Evolutionary conservation across 1,140 invertebrate species (phyloP).

Genomic region (Phymorhynchus buccinoides): DNA sequence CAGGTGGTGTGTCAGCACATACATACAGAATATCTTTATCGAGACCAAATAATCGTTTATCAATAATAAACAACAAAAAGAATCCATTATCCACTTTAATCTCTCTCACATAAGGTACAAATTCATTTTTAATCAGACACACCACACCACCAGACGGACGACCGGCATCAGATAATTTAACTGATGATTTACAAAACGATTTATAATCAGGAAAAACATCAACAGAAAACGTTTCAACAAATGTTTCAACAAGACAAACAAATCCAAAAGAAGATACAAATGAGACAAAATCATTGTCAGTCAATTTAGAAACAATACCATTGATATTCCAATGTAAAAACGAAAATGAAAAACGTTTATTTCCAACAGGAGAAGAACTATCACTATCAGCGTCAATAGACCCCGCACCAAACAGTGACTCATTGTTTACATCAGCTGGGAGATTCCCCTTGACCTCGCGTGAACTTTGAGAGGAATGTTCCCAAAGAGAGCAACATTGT

Average conservation of each 20-base stretch:
- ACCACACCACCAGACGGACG: too few species aligned
- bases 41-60: too few species aligned
- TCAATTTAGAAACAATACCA: background rate
- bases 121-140: too few species aligned
- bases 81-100: too few species aligned
- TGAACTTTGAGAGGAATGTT: background rate
- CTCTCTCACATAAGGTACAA: too few species aligned
- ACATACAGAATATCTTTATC: too few species aligned
- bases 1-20: too few species aligned
- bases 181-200: too few species aligned
- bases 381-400: background rate
- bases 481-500: background rate
- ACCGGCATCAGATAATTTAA: too few species aligned
- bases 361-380: background rate
- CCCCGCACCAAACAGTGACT: background rate
- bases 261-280: conserved; percentile 3
- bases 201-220: background rate
- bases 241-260: conserved; percentile 5
- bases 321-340: conserved; percentile 13
- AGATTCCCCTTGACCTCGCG: background rate
- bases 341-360: background rate
- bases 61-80: too few species aligned
- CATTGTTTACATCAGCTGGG: background rate
- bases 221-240: background rate
- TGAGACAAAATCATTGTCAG: background rate